These are phyloP conservation scores for Nowickia ferox DNA, from an alignment of 2,888 invertebrate species.

Conservation along the genomic window DNA sequence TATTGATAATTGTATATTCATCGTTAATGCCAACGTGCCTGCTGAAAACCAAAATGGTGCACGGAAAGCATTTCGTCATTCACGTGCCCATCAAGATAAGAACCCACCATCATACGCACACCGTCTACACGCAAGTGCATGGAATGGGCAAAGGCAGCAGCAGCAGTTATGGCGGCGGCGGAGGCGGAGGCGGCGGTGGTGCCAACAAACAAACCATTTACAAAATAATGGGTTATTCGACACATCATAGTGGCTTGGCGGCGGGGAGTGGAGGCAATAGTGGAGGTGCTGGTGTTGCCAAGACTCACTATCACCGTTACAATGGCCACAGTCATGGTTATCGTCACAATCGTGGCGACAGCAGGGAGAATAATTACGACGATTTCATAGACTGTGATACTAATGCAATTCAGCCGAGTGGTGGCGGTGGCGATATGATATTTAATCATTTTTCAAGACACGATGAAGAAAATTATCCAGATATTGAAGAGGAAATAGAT, in stretches of 20 bases:
- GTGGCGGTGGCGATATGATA: slow-evolving; percentile 77
- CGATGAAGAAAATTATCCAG: slow-evolving; percentile 74
- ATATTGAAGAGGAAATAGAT: slow-evolving; percentile 68
- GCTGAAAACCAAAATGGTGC: slow-evolving; percentile 57
- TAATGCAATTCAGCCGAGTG: slow-evolving; percentile 72
- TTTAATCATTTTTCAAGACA: slow-evolving; percentile 81
- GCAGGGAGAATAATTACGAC: slow-evolving; percentile 76
- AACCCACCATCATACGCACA: slow-evolving; percentile 89
- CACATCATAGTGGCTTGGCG: slow-evolving; percentile 84
- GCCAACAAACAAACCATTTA: slow-evolving; percentile 80
- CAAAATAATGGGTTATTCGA: slow-evolving; percentile 82
- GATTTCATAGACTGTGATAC: slow-evolving; percentile 72
- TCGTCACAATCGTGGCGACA: slow-evolving; percentile 32
- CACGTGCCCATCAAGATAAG: slow-evolving; percentile 91
- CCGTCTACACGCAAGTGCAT: slow-evolving; percentile 88
- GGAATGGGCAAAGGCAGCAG: slow-evolving; percentile 84
- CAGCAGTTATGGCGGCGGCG: slow-evolving; percentile 66
- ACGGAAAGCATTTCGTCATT: slow-evolving; percentile 88
- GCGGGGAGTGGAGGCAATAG: slow-evolving; percentile 82
- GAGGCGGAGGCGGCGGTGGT: slow-evolving; percentile 57
- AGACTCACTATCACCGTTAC: slow-evolving; percentile 77
- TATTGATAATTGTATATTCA: slow-evolving; percentile 62
- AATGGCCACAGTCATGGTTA: slow-evolving; percentile 76
- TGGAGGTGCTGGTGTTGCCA: not conserved
- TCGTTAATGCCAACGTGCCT: slow-evolving; percentile 62